Evolutionary conservation across 2,797 vertebrate species (phyloP).

Genomic region (Dermochelys coriacea): DNA sequence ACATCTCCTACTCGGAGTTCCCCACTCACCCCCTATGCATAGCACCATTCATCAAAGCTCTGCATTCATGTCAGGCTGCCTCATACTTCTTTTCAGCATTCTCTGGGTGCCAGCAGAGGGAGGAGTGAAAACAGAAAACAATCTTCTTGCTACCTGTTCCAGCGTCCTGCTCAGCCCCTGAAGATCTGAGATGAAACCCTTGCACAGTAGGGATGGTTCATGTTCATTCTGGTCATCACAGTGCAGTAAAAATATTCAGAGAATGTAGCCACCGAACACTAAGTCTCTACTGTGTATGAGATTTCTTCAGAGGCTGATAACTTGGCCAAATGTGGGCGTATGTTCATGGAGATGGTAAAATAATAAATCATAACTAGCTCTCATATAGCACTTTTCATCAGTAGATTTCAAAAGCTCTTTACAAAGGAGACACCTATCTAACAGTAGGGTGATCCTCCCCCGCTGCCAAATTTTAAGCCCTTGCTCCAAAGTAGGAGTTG

Average conservation of each 20-base stretch:
- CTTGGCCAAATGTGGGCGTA: background rate
- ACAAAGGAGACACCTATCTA: background rate
- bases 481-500: background rate
- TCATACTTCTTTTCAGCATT: background rate
- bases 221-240: background rate
- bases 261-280: background rate
- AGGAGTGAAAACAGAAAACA: background rate
- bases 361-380: background rate
- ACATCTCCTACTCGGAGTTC: background rate
- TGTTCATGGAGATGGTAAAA: no score
- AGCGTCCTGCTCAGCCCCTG: background rate
- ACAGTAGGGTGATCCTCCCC: background rate
- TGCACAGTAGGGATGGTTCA: background rate
- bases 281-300: background rate
- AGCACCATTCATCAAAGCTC: background rate
- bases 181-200: background rate
- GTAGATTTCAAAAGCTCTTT: background rate
- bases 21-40: background rate
- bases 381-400: background rate
- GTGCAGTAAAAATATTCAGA: background rate
- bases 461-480: background rate
- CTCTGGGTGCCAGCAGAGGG: background rate
- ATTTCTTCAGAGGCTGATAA: background rate
- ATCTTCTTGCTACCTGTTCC: background rate
- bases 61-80: background rate